Evolutionary conservation across 2,113 vertebrate species (phyloP).

Genomic region (Meriones unguiculatus): DNA sequence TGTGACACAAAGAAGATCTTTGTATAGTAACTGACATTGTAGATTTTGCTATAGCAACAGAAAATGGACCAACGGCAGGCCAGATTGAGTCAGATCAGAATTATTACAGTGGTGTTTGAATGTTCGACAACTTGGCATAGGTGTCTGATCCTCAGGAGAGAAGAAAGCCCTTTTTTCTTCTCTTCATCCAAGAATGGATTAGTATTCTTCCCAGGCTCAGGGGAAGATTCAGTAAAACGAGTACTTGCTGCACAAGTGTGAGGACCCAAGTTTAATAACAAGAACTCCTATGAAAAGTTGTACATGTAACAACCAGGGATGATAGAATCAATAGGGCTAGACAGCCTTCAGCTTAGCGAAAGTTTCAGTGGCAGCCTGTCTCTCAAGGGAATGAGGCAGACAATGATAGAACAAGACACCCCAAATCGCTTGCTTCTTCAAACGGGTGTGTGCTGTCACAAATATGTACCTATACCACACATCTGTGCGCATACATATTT

Average conservation of each 20-base stretch:
- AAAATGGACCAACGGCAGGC: not conserved
- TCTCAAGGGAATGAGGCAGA: no score
- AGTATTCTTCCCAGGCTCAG: not conserved
- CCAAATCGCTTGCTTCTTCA: not conserved
- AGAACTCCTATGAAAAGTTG: not conserved
- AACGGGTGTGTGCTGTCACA: not conserved
- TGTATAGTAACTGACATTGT: not conserved
- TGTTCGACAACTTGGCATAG: not conserved
- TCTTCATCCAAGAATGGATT: not conserved
- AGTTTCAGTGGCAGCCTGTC: not conserved
- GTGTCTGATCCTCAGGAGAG: not conserved
- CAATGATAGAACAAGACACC: not conserved
- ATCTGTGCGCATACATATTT: not conserved
- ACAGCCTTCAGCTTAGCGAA: not conserved
- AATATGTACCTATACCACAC: not conserved
- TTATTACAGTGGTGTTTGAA: rapidly evolving
- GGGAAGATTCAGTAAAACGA: not conserved
- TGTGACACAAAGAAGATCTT: not conserved
- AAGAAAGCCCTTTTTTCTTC: not conserved
- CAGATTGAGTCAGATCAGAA: not conserved
- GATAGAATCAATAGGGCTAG: no score
- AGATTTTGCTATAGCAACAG: not conserved
- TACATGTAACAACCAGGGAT: not conserved
- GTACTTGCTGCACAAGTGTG: not conserved
- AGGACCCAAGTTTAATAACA: not conserved